These are phyloP conservation scores for Thecocarcelia acutangulata DNA, from an alignment of 2,888 invertebrate species.

Conservation along the genomic window DNA sequence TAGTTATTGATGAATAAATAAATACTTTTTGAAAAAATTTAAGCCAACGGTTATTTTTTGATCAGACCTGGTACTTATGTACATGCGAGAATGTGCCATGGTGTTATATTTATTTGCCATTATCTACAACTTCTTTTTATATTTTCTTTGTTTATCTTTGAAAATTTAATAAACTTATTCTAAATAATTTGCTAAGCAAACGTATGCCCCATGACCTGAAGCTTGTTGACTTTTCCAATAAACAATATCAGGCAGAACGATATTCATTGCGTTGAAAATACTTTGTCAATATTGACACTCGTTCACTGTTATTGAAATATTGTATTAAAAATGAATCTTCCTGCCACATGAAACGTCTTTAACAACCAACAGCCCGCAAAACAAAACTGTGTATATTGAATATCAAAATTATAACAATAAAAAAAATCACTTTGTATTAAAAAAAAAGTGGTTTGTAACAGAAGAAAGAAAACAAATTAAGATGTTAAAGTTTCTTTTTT, in stretches of 20 bases:
- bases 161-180: slow-evolving; percentile 52
- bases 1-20: too few species aligned
- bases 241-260: slow-evolving; percentile 48
- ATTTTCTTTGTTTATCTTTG: slow-evolving; percentile 31
- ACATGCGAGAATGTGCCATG: too few species aligned
- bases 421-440: slow-evolving; percentile 22
- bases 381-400: slow-evolving; percentile 2
- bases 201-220: slow-evolving; percentile 42
- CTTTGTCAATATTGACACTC: slow-evolving; percentile 60
- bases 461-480: slow-evolving; percentile 40
- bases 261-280: slow-evolving; percentile 36
- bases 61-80: too few species aligned
- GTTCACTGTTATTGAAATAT: slow-evolving; percentile 58
- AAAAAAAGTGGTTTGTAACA: slow-evolving; percentile 33
- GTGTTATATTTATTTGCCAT: too few species aligned
- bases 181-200: slow-evolving; percentile 38
- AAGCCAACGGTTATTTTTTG: too few species aligned
- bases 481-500: slow-evolving; percentile 18
- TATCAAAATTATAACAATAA: slow-evolving; percentile 27
- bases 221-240: slow-evolving; percentile 63
- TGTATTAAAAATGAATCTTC: slow-evolving; percentile 48
- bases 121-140: neutral
- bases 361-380: neutral
- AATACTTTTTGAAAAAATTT: too few species aligned
- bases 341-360: neutral